Evolutionary conservation across 1,140 invertebrate genomes (phyloP).

Genomic region (Lamellibrachia luymesi): DNA sequence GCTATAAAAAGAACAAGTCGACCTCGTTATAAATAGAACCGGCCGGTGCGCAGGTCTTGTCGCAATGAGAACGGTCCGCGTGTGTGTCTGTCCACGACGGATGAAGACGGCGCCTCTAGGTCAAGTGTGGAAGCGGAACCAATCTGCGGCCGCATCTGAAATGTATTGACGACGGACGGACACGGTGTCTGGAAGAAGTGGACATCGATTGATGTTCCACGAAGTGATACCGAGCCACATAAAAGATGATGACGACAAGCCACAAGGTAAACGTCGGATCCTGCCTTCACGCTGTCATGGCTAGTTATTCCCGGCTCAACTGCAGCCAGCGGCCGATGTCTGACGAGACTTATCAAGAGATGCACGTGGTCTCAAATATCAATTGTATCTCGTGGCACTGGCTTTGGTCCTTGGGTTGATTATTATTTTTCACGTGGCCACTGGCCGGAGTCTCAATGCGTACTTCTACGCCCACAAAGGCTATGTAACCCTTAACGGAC

Average conservation of each 20-base stretch:
- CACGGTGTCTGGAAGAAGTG: neutral
- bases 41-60: neutral
- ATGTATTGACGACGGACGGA: neutral
- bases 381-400: neutral
- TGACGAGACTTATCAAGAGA: neutral
- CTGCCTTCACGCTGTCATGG: neutral
- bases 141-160: neutral
- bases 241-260: neutral
- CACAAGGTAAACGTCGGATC: neutral
- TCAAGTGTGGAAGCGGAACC: constrained; percentile 9
- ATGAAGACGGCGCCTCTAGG: constrained; percentile 21
- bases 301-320: neutral
- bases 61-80: neutral
- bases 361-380: neutral
- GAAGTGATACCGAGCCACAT: neutral
- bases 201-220: neutral
- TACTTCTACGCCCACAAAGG: neutral
- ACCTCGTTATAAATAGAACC: neutral
- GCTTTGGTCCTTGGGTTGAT: neutral
- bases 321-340: too few relatives aligned
- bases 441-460: neutral
- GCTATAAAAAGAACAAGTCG: neutral
- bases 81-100: neutral
- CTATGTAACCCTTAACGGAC: neutral
- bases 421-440: neutral